Base-by-base conservation (phyloP, 2,113 vertebrate species). In the Oryzias celebensis region DNA sequence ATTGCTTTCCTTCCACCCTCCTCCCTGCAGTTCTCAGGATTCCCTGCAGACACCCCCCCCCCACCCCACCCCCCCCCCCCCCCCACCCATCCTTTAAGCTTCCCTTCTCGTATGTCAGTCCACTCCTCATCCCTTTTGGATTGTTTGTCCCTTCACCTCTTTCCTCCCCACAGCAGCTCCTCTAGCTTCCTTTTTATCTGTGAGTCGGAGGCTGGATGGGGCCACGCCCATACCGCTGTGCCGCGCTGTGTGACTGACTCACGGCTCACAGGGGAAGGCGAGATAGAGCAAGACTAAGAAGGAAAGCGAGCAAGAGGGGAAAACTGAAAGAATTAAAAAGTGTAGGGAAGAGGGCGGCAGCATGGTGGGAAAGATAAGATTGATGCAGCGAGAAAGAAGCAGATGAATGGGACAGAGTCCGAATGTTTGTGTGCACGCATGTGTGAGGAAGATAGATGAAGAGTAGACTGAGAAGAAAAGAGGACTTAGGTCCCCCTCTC, bases 311-410 rank as follows among this genome's bases (percentile, higher is more conserved):
- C 67, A 72, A 53, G 49, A 57, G 48, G 47, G 79, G 68, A 71
- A 71, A 69, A 75, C 24, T 65, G 75, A 80, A 71, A 78, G 79
- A 84, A 82, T 80, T 78, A 78, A 67, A 69, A 67, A 75, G 69
- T 8, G 18, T 23, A 42, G 51, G 56, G 82, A 64, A 84, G 84
- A 83, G 83, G 81, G 85, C 67, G 77, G 87, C 78, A 71, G 79
- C 79, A 58, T 83, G 85, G 73, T 36, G 17, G 69, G 63, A 62
- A 26, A 80, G 87, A 85, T 85, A 82, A 81, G 81, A 85, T 68
- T 82, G 82, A 86, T 75, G 47, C 68, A 68, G 81, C 49, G 48
- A 65, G 64, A 62, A 74, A 65, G 61, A 64, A n/a, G 43, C 71
- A 23, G 18, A 62, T 68, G 77, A 78, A 81, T 70, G 71, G 47